Conservation (phyloP, 2,888 invertebrate species). For the Brachyptera putata region DNA sequence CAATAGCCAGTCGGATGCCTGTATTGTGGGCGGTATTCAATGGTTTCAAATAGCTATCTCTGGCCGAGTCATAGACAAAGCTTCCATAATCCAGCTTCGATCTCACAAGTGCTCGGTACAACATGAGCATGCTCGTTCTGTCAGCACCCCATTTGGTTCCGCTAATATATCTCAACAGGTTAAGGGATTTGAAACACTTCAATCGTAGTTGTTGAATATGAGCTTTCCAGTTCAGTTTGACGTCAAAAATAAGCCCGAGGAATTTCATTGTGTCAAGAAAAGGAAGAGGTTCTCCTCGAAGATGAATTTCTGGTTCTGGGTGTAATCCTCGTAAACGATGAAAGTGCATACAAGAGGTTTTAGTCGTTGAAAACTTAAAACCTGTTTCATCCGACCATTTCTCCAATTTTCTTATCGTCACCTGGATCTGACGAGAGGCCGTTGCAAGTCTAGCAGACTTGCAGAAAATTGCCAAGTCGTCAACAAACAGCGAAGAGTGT, state of each 20-base stretch:
- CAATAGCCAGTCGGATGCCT: not conserved
- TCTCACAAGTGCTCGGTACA: not conserved
- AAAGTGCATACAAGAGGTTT: conserved; percentile 14
- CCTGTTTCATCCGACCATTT: not conserved
- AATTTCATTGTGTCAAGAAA: not conserved
- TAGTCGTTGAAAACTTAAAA: conserved; percentile 12
- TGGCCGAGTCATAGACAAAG: no score
- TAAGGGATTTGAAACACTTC: not conserved
- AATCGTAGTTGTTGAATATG: not conserved
- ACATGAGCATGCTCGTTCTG: not conserved
- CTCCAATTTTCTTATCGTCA: not conserved
- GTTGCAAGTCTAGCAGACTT: not conserved
- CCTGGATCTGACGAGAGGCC: no score
- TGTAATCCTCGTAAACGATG: not conserved
- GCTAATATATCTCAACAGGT: conserved; percentile 8
- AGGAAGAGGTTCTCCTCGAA: not conserved
- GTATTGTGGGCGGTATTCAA: not conserved
- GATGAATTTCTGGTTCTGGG: not conserved
- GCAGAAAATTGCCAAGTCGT: conserved; percentile 14
- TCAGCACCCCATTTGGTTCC: conserved; percentile 7
- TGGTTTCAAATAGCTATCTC: no score
- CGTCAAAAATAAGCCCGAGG: conserved; percentile 14
- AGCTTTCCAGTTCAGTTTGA: conserved; percentile 10
- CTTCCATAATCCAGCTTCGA: no score
- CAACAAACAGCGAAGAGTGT: conserved; percentile 9